Conservation (phyloP, 2,797 vertebrate species). For the Eulemur rubriventer region DNA sequence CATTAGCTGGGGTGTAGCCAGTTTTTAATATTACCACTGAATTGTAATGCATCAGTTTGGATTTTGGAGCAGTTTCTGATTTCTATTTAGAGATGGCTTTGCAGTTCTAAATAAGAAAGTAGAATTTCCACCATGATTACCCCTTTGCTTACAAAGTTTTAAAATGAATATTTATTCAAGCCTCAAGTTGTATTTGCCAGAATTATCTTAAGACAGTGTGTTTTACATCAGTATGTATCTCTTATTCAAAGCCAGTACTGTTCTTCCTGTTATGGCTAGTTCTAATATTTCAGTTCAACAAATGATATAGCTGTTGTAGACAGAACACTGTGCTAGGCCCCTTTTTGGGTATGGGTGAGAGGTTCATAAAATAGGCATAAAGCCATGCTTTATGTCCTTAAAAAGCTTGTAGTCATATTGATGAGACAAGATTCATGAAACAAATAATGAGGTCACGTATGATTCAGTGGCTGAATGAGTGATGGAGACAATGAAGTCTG, state of each 20-base stretch:
- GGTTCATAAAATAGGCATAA: slow-evolving; percentile 44
- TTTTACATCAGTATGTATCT: slow-evolving; percentile 35
- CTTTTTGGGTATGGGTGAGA: slow-evolving; percentile 22
- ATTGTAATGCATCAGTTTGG: slow-evolving; percentile 57
- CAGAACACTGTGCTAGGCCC: background rate
- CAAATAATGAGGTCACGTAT: slow-evolving; percentile 42
- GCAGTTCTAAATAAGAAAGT: slow-evolving; percentile 54
- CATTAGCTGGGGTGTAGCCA: slow-evolving; percentile 35
- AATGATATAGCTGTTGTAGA: background rate
- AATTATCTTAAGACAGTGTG: slow-evolving; percentile 15
- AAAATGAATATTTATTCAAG: slow-evolving; percentile 44
- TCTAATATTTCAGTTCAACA: slow-evolving; percentile 52
- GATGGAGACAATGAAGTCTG: slow-evolving; percentile 30
- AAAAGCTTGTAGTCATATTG: slow-evolving; percentile 47
- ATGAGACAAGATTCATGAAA: slow-evolving; percentile 51
- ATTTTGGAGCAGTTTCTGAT: slow-evolving; percentile 13
- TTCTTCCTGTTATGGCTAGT: slow-evolving; percentile 46
- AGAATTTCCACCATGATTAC: slow-evolving; percentile 46
- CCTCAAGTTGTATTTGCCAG: slow-evolving; percentile 43
- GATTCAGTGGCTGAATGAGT: slow-evolving; percentile 29
- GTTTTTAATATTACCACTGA: background rate
- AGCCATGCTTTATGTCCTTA: slow-evolving; percentile 33
- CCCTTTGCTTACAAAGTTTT: slow-evolving; percentile 45
- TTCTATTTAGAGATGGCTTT: slow-evolving; percentile 49
- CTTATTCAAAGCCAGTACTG: slow-evolving; percentile 25